These are phyloP conservation scores for Ranitomeya imitator DNA, from an alignment of 2,113 vertebrate genomes.

Conservation along the genomic window DNA sequence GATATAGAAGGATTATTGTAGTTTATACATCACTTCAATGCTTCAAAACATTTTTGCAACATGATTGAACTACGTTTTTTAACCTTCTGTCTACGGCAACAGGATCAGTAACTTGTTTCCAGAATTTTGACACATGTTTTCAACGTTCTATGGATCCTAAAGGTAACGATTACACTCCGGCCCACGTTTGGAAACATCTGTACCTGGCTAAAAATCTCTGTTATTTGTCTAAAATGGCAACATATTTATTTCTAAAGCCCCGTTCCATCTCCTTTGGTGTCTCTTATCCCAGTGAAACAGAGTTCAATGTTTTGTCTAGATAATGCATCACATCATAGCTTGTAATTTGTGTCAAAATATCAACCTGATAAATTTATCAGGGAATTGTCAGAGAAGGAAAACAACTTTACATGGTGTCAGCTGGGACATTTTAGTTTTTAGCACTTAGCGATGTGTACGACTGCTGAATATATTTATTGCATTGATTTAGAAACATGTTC, in stretches of 20 bases:
- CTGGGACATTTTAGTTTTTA: slow-evolving; percentile 34
- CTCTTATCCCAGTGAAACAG: slow-evolving; percentile 38
- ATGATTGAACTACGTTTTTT: neutral
- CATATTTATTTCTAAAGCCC: slow-evolving; percentile 40
- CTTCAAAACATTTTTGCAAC: neutral
- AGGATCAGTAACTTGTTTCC: slow-evolving; percentile 27
- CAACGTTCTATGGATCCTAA: slow-evolving; percentile 7
- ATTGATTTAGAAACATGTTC: slow-evolving; percentile 37
- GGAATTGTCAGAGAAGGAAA: slow-evolving; percentile 49
- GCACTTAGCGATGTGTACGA: slow-evolving; percentile 42
- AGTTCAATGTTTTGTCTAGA: slow-evolving; percentile 43
- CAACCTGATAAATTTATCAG: slow-evolving; percentile 49
- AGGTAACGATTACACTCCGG: slow-evolving; percentile 40
- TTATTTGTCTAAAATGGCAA: slow-evolving; percentile 31
- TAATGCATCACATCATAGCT: slow-evolving; percentile 52
- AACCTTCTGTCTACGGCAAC: slow-evolving; percentile 27
- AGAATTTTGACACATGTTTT: slow-evolving; percentile 10
- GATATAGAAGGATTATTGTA: neutral
- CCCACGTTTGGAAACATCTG: slow-evolving; percentile 13
- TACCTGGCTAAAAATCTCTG: slow-evolving; percentile 16
- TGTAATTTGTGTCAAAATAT: slow-evolving; percentile 55
- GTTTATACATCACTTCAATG: neutral
- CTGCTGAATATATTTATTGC: slow-evolving; percentile 43
- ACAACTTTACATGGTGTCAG: slow-evolving; percentile 40
- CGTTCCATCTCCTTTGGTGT: neutral